phyloP scores from a whole-genome alignment of 2,888 invertebrate genomes.

The Cephus nigrinus region DNA sequence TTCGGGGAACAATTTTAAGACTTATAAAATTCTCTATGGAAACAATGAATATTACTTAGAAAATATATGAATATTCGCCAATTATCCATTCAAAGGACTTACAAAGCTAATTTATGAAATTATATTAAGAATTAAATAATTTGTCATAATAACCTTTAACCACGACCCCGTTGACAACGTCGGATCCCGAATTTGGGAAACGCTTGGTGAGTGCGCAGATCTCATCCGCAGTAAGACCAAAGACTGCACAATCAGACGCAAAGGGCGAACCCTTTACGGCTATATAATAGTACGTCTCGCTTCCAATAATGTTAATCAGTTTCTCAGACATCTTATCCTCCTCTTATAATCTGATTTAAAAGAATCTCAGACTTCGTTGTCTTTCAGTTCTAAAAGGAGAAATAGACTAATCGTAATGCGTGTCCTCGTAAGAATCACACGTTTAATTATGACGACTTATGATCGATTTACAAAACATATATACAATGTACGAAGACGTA shows the following conservation, averaged over 20 bases:
- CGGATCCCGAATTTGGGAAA: conserved; percentile 73
- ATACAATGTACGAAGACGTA: not conserved
- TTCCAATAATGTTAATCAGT: conserved; percentile 54
- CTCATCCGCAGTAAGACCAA: conserved; percentile 80
- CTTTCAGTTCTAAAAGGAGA: conserved; percentile 55
- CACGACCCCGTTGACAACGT: conserved; percentile 79
- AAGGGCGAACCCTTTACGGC: conserved; percentile 85
- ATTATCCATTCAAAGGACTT: not conserved
- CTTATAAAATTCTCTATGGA: no score
- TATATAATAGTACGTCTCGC: conserved; percentile 76
- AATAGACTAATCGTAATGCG: conserved; percentile 16
- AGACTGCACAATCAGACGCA: conserved; percentile 79
- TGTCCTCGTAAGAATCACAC: not conserved
- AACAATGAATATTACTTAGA: no score
- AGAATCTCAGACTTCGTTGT: conserved; percentile 49
- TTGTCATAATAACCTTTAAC: conserved; percentile 69
- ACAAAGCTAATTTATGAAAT: not conserved
- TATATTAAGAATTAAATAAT: not conserved
- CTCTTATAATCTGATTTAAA: conserved; percentile 26
- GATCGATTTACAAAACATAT: not conserved
- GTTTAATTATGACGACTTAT: not conserved
- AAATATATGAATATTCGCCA: no score
- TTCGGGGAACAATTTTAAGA: not conserved
- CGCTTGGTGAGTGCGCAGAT: conserved; percentile 77
- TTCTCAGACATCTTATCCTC: conserved; percentile 44